A percentile compares a stretch with the other conserved stretches of the same genome.
phyloP scores from a whole-genome alignment of 37 sponge, comb jelly and placozoan species.

The Cliona cf. orientalis region DNA sequence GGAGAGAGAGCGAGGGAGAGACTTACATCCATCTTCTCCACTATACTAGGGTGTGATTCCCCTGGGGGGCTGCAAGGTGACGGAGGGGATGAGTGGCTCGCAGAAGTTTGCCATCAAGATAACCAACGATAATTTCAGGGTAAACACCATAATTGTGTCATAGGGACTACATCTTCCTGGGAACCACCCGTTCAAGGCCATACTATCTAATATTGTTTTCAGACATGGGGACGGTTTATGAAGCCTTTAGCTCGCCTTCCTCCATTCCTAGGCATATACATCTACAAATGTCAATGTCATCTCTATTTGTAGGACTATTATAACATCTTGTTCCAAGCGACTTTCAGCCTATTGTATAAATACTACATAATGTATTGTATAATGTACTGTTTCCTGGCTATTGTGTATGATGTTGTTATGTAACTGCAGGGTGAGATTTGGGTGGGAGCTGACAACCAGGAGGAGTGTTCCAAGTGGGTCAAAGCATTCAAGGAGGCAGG shows the following conservation, averaged over 20 bases:
- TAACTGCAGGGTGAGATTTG: conserved; percentile 78
- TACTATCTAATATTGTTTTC: not conserved
- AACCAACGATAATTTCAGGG: conserved; percentile 80
- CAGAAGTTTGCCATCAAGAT: conserved; percentile 84
- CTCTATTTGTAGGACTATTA: no score
- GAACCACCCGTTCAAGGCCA: not conserved
- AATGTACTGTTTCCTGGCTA: no score
- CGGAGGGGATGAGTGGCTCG: conserved; percentile 55
- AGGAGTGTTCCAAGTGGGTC: conserved; percentile 74
- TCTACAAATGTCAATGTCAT: no score
- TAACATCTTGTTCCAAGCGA: no score
- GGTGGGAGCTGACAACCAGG: conserved; percentile 79
- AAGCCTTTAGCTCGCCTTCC: not conserved
- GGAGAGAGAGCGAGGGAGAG: no score
- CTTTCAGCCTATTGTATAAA: no score
- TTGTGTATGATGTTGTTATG: no score
- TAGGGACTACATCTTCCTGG: no score
- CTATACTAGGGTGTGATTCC: conserved; percentile 91
- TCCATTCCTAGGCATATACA: not conserved
- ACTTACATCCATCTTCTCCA: no score
- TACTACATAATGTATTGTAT: no score
- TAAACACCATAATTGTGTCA: conserved; percentile 1
- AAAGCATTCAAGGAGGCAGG: conserved; percentile 78
- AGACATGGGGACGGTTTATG: not conserved
- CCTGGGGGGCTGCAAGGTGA: conserved; percentile 86